A percentile compares a stretch with the other conserved stretches of the same genome.
Evolutionary conservation across 1,140 invertebrate species (phyloP).

Genomic region (Mizuhopecten yessoensis): DNA sequence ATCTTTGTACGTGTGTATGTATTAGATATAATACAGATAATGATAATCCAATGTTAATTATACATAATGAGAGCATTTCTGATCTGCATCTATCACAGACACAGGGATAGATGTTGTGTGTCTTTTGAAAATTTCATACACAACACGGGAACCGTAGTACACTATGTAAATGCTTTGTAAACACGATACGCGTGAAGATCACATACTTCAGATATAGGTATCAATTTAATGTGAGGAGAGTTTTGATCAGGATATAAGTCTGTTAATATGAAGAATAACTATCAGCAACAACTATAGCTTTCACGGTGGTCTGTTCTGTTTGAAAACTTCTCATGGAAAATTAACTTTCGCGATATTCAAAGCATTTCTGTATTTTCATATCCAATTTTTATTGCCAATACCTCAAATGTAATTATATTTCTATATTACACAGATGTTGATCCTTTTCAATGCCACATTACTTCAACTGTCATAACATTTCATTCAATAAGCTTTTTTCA

Average conservation of each 20-base stretch:
- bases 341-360: conserved; percentile 25
- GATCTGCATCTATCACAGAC: too few species aligned
- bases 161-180: background rate
- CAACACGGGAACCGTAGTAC: too few species aligned
- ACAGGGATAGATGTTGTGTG: too few species aligned
- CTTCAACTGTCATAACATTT: background rate
- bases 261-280: background rate
- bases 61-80: too few species aligned
- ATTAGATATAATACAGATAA: too few species aligned
- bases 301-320: conserved; percentile 17
- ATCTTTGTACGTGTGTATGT: too few species aligned
- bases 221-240: background rate
- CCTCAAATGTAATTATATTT: conserved; percentile 19
- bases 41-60: too few species aligned
- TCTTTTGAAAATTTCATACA: too few species aligned
- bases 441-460: background rate
- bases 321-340: conserved; percentile 19
- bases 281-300: background rate
- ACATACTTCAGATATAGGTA: background rate
- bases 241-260: background rate
- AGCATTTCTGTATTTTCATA: background rate
- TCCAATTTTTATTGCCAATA: conserved; percentile 35
- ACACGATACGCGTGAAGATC: background rate
- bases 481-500: background rate
- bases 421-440: conserved; percentile 23